Conservation (phyloP, 2,113 vertebrate genomes). For the Delphinus delphis region DNA sequence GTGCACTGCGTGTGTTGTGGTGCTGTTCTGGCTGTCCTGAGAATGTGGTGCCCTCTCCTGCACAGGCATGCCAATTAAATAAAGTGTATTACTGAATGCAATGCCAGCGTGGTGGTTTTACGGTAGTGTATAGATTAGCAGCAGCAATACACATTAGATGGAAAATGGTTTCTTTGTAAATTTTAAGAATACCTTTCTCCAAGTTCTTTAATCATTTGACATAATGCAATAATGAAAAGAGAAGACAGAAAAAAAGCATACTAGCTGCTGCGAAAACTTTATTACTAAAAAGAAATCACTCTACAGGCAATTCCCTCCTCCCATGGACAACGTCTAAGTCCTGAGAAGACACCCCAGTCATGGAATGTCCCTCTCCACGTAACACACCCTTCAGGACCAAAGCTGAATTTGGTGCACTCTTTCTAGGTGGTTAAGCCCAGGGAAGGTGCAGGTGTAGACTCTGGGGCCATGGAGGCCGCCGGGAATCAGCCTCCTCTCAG, state of each 20-base stretch:
- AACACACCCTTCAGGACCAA: background rate
- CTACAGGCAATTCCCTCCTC: background rate
- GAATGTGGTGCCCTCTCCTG: no score
- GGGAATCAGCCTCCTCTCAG: background rate
- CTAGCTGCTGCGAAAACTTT: background rate
- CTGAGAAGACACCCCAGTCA: background rate
- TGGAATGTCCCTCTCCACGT: background rate
- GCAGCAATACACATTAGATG: background rate
- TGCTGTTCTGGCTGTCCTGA: no score
- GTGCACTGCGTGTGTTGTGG: no score
- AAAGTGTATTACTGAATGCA: no score
- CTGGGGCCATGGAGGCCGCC: rapidly evolving
- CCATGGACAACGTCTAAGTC: background rate
- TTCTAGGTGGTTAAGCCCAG: background rate
- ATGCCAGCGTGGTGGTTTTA: background rate
- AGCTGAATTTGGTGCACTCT: background rate
- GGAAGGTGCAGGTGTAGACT: background rate
- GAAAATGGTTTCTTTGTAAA: background rate
- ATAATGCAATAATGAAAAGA: background rate
- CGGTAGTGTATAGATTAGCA: background rate
- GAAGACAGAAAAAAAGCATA: background rate
- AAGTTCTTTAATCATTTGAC: background rate
- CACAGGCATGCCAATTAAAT: no score
- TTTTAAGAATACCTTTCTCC: background rate
- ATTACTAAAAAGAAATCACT: background rate